Evolutionary conservation across 2,113 vertebrate genomes (phyloP).

Genomic region (Callocephalon fimbriatum): DNA sequence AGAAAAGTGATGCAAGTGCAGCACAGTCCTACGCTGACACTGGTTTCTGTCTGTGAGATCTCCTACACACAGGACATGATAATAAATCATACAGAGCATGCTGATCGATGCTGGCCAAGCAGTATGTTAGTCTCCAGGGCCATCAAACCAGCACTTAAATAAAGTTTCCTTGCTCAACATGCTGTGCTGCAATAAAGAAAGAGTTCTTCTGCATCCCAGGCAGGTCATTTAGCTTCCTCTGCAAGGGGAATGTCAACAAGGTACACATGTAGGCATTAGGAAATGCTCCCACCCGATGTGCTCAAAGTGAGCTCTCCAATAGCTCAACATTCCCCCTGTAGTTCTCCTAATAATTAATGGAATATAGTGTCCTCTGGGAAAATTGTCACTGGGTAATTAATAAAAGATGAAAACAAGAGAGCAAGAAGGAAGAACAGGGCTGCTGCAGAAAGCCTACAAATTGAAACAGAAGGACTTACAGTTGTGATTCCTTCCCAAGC

Average conservation of each 20-base stretch:
- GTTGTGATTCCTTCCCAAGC: not conserved
- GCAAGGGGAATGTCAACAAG: constrained; percentile 19
- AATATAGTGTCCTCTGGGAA: constrained; percentile 20
- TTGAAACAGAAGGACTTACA: not conserved
- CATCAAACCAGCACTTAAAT: constrained; percentile 11
- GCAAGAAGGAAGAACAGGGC: not conserved
- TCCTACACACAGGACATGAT: not conserved
- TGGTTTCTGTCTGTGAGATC: constrained; percentile 7
- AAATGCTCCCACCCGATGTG: constrained; percentile 1
- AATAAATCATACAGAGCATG: constrained; percentile 7
- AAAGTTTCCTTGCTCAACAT: constrained; percentile 9
- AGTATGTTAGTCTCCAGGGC: constrained; percentile 17
- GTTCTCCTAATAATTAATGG: constrained; percentile 51
- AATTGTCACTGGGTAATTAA: constrained; percentile 58
- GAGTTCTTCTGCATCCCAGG: not conserved
- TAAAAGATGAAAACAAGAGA: constrained; percentile 39
- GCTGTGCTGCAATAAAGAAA: not conserved
- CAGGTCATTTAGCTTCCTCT: constrained; percentile 11
- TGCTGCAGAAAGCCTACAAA: constrained; percentile 22
- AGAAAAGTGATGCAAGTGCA: not conserved
- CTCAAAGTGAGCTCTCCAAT: constrained; percentile 13
- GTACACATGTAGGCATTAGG: not conserved
- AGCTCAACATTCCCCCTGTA: not conserved
- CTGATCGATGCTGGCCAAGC: not conserved
- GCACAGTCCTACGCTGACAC: not conserved